Evolutionary conservation across 1,140 invertebrate genomes (phyloP).

Genomic region (Sesamia nonagrioides): DNA sequence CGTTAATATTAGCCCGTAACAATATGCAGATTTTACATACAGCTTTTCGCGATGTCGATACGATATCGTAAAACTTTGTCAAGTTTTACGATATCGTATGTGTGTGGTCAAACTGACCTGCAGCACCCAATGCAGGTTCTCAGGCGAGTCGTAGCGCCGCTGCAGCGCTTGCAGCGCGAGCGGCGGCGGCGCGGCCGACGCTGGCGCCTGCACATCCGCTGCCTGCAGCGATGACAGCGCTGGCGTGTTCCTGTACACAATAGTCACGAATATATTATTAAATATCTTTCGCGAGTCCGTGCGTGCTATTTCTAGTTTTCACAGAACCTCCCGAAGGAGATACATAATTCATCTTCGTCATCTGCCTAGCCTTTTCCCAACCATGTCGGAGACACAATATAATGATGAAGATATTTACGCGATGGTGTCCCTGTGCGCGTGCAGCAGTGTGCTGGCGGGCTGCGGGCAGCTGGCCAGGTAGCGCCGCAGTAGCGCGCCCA

Average conservation of each 20-base stretch:
- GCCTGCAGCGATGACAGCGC: slow-evolving; percentile 62
- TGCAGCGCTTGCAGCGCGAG: slow-evolving; percentile 73
- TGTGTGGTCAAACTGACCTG: no score
- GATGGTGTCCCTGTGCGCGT: slow-evolving; percentile 66
- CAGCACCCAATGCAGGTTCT: slow-evolving; percentile 64
- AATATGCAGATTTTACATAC: no score
- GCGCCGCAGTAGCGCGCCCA: slow-evolving; percentile 73
- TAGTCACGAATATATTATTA: not conserved
- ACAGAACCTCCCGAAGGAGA: no score
- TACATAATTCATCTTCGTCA: no score
- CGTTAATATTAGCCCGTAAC: no score
- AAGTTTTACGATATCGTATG: no score
- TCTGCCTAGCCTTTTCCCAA: no score
- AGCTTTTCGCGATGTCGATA: no score
- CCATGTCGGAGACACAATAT: not conserved
- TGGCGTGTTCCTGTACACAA: slow-evolving; percentile 57
- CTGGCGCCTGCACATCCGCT: slow-evolving; percentile 53
- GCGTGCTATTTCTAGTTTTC: no score
- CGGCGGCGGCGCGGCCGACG: slow-evolving; percentile 69
- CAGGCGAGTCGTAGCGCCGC: slow-evolving; percentile 64
- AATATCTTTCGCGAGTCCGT: no score
- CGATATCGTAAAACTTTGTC: no score
- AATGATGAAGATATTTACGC: slow-evolving; percentile 61
- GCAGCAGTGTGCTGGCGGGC: slow-evolving; percentile 64
- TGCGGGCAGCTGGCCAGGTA: slow-evolving; percentile 66